These are phyloP conservation scores for Drosophila kohkoa DNA, from an alignment of 1,140 invertebrate species.

Conservation along the genomic window DNA sequence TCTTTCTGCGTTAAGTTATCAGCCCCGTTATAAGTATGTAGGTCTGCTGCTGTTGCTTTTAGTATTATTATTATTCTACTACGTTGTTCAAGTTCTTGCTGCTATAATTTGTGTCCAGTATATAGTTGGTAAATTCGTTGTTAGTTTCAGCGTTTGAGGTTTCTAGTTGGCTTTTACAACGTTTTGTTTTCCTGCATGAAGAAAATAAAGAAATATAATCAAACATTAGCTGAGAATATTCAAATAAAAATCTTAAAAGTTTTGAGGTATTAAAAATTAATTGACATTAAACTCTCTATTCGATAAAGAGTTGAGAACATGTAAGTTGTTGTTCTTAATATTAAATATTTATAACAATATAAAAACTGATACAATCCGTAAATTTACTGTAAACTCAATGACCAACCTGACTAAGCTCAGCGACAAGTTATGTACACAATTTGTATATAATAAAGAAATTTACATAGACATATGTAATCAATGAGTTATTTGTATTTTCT, in stretches of 20 bases:
- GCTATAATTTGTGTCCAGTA: slow-evolving; percentile 1
- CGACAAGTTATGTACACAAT: background rate
- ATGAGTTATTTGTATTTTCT: slow-evolving; percentile 8
- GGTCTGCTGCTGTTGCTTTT: slow-evolving; percentile 2
- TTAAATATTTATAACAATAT: background rate
- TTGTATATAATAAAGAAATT: slow-evolving; percentile 5
- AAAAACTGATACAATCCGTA: background rate
- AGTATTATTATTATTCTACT: slow-evolving; percentile 10
- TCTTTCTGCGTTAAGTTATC: slow-evolving; percentile 8
- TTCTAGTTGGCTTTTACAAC: slow-evolving; percentile 12
- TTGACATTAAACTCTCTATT: background rate
- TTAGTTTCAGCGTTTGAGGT: slow-evolving; percentile 16
- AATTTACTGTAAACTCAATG: background rate
- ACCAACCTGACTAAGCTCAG: background rate
- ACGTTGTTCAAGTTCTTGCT: slow-evolving; percentile 13
- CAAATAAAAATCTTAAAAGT: background rate
- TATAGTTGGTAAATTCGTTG: slow-evolving; percentile 18
- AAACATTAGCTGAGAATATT: background rate
- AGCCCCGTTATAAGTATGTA: slow-evolving; percentile 33
- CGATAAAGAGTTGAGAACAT: background rate
- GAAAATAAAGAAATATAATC: background rate
- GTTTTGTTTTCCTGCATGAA: slow-evolving; percentile 32
- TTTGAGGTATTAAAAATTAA: background rate
- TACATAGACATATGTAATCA: slow-evolving; percentile 19
- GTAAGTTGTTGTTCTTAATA: too few relatives aligned